Evolutionary conservation across 1,140 invertebrate species (phyloP), one percentile per base, ranked within the genome.

Genomic region (Zelostemma sp.): DNA sequence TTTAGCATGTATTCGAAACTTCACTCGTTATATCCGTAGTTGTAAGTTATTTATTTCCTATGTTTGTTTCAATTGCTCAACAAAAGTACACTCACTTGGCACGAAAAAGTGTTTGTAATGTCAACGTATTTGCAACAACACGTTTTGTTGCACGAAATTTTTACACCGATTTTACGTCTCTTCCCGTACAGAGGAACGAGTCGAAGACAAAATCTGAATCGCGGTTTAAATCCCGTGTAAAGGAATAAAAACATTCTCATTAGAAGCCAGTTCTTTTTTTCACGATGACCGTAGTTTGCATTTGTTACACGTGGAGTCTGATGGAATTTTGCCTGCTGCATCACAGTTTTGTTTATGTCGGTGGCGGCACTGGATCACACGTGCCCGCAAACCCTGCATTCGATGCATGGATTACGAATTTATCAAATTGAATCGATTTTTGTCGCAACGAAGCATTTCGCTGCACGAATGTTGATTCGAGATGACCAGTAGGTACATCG

Each of bases 251-350:
- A n/a, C n/a, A n/a, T 49, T 49, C 31, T 12, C 16, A 9, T 28
- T 28, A 25, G 21, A 25, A 25, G 8, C 21, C 8, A 25, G 21
- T 4, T 25, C 21, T 4, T 25, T 25, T 25, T 25, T 25, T n/a
- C 21, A 4, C 8, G 21, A 25, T 8, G 3, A 25, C 8, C 21
- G 21, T 25, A 25, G 21, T 4, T 25, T 25, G 3, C 21, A 8
- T 25, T 25, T 25, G 21, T 25, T 25, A 25, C 21, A 4, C 21
- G 3, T 25, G 35, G n/a, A 38, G 35, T 38, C 56, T 63, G 35
- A 45, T 64, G 56, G 57, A 60, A 63, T 60, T 51, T 61, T 69
- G 67, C 67, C 67, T 69, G 67, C 59, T 69, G 67, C 61, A 69
- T 69, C 61, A 46, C 56, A 61, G 57, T 47, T 50, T 69, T 61